Evolutionary conservation across 2,113 vertebrate species (phyloP).

Genomic region (Neolamprologus brichardi): DNA sequence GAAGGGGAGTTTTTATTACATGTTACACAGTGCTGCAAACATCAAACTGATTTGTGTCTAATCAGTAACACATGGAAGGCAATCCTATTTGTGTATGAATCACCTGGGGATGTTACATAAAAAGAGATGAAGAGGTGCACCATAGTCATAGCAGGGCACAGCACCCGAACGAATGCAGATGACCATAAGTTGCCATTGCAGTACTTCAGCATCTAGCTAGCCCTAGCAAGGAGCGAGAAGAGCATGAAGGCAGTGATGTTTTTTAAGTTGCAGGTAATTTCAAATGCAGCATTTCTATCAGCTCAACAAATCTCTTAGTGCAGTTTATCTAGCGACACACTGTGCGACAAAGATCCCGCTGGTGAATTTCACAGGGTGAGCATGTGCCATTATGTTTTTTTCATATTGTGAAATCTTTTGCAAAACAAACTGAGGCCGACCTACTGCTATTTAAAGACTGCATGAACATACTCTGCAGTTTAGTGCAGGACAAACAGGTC

Average conservation of each 20-base stretch:
- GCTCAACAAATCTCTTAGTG: neutral
- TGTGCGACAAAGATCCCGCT: rapidly evolving
- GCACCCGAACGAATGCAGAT: rapidly evolving
- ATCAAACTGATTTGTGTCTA: neutral
- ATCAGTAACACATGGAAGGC: rapidly evolving
- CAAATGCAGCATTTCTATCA: neutral
- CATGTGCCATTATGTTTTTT: neutral
- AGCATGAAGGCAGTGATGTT: neutral
- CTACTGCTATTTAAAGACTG: neutral
- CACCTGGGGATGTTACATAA: rapidly evolving
- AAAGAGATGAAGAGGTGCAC: rapidly evolving
- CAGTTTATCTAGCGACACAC: neutral
- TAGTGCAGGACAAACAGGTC: neutral
- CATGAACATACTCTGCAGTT: neutral
- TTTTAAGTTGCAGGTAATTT: neutral
- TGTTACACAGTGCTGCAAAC: neutral
- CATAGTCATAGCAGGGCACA: neutral
- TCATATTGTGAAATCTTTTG: neutral
- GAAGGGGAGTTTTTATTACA: neutral
- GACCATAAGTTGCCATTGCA: neutral
- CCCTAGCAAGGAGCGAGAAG: rapidly evolving
- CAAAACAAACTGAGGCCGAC: rapidly evolving
- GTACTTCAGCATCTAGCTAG: neutral
- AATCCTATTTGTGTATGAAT: neutral
- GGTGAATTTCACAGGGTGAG: rapidly evolving